Conservation (phyloP, 2,113 vertebrate genomes). For the Leptobrachium leishanense region DNA sequence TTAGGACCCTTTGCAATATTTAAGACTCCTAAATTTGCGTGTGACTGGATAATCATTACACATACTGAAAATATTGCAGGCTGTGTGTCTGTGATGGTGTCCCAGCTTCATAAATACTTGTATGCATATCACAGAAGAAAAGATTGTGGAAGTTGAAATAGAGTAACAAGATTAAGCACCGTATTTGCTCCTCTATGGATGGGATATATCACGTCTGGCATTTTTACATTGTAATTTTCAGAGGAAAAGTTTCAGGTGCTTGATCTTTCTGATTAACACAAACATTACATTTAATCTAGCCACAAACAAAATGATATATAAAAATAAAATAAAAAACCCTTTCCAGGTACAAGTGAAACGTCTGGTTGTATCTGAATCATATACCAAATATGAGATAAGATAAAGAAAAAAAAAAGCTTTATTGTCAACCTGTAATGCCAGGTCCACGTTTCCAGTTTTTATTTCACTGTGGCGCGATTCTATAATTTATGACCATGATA, state of each 20-base stretch:
- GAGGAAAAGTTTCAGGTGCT: not conserved
- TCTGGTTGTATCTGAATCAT: conserved; percentile 1
- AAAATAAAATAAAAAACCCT: not conserved
- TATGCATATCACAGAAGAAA: not conserved
- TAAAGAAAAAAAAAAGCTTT: not conserved
- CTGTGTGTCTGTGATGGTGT: not conserved
- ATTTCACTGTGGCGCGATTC: too few relatives aligned
- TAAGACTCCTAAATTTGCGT: too few relatives aligned
- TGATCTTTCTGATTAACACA: not conserved
- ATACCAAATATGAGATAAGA: not conserved
- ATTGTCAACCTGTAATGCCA: too few relatives aligned
- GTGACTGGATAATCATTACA: not conserved
- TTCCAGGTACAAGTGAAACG: not conserved
- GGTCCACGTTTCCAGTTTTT: too few relatives aligned
- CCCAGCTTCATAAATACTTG: not conserved
- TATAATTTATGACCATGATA: too few relatives aligned
- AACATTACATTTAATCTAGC: not conserved
- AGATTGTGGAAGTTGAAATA: not conserved
- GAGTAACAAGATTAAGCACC: not conserved
- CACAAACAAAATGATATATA: not conserved
- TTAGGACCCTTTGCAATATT: too few relatives aligned
- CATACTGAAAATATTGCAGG: not conserved
- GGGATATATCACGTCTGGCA: not conserved
- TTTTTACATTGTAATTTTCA: not conserved
- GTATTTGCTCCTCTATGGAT: not conserved